Evolutionary conservation across 2,797 vertebrate genomes (phyloP).

Genomic region (Mycteria americana): DNA sequence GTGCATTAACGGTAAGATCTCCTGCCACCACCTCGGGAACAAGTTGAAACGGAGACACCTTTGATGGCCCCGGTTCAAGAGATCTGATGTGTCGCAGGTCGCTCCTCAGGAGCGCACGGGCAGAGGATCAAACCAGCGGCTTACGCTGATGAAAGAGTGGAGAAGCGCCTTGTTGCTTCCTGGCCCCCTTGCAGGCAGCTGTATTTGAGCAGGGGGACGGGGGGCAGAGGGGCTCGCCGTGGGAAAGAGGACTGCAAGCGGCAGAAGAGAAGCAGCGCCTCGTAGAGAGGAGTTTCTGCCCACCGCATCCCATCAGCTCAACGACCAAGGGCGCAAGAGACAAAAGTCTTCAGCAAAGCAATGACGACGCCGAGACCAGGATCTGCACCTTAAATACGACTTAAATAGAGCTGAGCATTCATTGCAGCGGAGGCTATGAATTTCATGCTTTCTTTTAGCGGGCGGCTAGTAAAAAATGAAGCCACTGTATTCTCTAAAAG

Average conservation of each 20-base stretch:
- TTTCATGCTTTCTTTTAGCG: neutral
- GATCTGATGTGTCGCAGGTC: neutral
- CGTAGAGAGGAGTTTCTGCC: neutral
- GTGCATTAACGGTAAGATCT: neutral
- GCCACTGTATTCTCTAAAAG: neutral
- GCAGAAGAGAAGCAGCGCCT: neutral
- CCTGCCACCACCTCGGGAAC: neutral
- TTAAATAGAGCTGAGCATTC: neutral
- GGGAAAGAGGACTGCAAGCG: neutral
- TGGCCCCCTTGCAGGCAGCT: neutral
- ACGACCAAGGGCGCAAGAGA: neutral
- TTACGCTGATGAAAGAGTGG: neutral
- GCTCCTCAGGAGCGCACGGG: neutral
- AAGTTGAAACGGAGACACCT: neutral
- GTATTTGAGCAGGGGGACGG: neutral
- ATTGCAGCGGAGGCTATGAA: neutral
- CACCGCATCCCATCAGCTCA: neutral
- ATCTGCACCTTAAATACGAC: neutral
- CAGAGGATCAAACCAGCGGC: neutral
- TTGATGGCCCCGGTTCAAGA: neutral
- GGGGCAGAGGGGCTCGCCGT: fast-evolving
- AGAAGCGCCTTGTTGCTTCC: neutral
- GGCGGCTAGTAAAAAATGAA: neutral
- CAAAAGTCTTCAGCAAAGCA: neutral
- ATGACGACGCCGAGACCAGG: neutral